Conservation (phyloP, 2,888 invertebrate genomes). For the Lymantria monacha region DNA sequence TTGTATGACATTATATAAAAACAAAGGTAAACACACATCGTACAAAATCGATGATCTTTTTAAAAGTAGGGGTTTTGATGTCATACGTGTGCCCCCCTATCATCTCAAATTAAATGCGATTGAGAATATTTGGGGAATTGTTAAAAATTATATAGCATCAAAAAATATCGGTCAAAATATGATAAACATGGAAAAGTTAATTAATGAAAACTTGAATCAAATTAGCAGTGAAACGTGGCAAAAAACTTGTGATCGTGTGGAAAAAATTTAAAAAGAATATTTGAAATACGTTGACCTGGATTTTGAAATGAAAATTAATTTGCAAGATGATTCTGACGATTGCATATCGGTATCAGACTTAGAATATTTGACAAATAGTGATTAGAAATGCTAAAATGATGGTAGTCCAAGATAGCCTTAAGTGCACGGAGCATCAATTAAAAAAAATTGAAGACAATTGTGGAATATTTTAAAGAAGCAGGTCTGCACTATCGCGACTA, state of each 20-base stretch:
- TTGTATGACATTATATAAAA: conserved; percentile 16
- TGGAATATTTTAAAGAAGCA: no score
- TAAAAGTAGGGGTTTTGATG: conserved; percentile 3
- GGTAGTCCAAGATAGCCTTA: no score
- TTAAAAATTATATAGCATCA: conserved; percentile 6
- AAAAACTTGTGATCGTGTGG: conserved; percentile 1
- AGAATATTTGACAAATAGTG: background rate
- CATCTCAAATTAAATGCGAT: conserved; percentile 20
- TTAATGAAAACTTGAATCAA: conserved; percentile 1
- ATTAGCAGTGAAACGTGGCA: conserved; percentile 3
- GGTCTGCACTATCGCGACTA: no score
- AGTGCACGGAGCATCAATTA: no score
- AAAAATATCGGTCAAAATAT: conserved; percentile 17
- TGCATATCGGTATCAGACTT: background rate
- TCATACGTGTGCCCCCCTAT: conserved; percentile 8
- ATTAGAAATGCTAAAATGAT: background rate
- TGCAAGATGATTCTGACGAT: background rate
- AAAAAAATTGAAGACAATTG: no score
- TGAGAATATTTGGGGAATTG: conserved; percentile 22
- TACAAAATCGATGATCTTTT: conserved; percentile 15
- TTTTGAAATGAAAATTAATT: background rate
- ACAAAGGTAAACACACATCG: conserved; percentile 5
- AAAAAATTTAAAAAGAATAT: background rate
- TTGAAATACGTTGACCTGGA: background rate
- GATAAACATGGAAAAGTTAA: conserved; percentile 3